phyloP scores from a whole-genome alignment of 2,888 invertebrate genomes.

The Patella depressa region DNA sequence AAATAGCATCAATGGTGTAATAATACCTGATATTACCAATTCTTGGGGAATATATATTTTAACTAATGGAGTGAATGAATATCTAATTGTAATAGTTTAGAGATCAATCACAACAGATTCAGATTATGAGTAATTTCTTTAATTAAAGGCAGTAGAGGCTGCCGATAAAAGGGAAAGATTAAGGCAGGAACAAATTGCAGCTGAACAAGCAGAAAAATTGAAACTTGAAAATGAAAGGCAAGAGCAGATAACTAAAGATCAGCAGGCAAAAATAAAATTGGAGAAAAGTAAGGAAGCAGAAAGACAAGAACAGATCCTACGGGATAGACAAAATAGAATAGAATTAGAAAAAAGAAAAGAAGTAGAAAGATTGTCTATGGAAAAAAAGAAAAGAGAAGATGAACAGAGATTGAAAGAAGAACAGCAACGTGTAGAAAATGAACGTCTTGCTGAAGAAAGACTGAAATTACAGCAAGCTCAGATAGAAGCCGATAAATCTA shows the following conservation, averaged over 20 bases:
- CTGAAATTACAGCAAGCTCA: conserved; percentile 11
- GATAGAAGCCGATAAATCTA: conserved; percentile 35
- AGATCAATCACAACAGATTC: too few species aligned
- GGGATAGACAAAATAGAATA: not conserved
- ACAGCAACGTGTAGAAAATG: not conserved
- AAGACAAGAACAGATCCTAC: conserved; percentile 13
- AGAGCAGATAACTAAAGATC: conserved; percentile 15
- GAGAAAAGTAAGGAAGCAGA: not conserved
- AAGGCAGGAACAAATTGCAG: not conserved
- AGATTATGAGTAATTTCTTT: not conserved
- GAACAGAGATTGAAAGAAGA: conserved; percentile 16
- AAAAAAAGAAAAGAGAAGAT: not conserved
- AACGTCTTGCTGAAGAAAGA: conserved; percentile 6
- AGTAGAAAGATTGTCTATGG: not conserved
- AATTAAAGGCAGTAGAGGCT: conserved; percentile 10
- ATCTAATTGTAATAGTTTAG: too few species aligned
- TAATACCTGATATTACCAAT: too few species aligned
- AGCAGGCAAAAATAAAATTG: conserved; percentile 4
- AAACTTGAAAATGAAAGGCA: conserved; percentile 7
- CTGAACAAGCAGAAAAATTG: not conserved
- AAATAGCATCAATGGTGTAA: too few species aligned
- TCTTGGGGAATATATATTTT: not conserved
- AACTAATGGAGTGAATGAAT: too few species aligned
- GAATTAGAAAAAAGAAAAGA: conserved; percentile 14
- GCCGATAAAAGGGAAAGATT: conserved; percentile 1